Base-by-base conservation (phyloP, 1,140 invertebrate genomes). In the Temnothorax longispinosus region DNA sequence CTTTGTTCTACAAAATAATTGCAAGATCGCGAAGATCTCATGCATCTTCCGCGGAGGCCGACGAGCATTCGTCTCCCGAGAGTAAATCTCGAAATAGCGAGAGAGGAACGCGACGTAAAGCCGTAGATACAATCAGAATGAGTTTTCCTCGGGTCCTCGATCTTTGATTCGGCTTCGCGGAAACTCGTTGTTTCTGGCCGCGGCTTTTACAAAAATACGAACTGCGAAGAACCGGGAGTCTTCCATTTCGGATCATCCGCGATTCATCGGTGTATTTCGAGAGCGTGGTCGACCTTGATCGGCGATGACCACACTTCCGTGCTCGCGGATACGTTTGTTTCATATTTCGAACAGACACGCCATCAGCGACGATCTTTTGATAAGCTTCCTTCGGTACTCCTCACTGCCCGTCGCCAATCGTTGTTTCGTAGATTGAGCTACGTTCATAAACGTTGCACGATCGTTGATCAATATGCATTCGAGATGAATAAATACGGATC, bases 231-330 rank as follows among this genome's bases (percentile, higher is more conserved):
- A 74, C 38, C 64, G 3, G 21, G 21, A 21, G 18, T 50, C 38
- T 44, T 72, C 67, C 47, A 72, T 72, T 72, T 82, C 35, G 50
- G 54, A 44, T 3, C 62, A 47, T 54, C 13, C 41, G 38, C 38
- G 62, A 54, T 69, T 80, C 62, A 54, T 18, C 44, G 58, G 15
- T 27, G 52, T 82, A 82, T 82, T 82, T 82, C 80, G 38, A 82
- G 80, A 72, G 15, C 18, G 2, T n/a, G n/a, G 2, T 35, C 52
- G 52, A 60, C 80, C 67, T 74, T 82, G 52, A 72, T 72, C 35
- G 18, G 6, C 41, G 54, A 27, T 27, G 27, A 27, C 27, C 27
- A 32, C 47, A 47, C 52, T 56, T 71, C 50, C 27, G 18, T 13
- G 15, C 27, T 38, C 21, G 8, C 2, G 50, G 6, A 69, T 56